Conservation (phyloP, 2,113 vertebrate species). For the Ailurus styani region DNA sequence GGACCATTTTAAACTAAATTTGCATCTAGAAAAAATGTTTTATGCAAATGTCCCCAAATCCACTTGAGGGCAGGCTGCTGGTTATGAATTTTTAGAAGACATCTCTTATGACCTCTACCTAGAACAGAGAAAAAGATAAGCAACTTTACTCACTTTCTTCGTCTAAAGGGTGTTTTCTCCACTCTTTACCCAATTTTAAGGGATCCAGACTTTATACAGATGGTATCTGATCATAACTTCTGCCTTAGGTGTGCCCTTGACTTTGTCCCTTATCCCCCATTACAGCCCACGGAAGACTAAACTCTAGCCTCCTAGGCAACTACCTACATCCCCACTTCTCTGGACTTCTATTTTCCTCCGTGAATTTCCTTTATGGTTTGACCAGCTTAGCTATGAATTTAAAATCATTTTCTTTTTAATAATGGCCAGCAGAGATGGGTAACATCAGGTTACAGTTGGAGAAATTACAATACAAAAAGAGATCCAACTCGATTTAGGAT, state of each 20-base stretch:
- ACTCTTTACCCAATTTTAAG: not conserved
- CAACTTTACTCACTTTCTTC: not conserved
- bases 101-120: not conserved
- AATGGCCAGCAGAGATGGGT: not conserved
- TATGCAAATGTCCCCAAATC: not conserved
- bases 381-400: not conserved
- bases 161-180: not conserved
- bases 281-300: not conserved
- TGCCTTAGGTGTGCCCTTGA: not conserved
- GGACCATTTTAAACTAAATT: not conserved
- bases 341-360: not conserved
- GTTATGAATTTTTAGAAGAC: not conserved
- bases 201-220: not conserved
- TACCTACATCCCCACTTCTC: not conserved
- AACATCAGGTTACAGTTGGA: not conserved
- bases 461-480: not conserved
- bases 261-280: not conserved
- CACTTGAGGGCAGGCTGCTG: not conserved
- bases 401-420: not conserved
- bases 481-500: not conserved
- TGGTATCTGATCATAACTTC: not conserved
- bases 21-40: not conserved
- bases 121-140: not conserved
- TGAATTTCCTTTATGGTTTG: not conserved
- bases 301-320: not conserved